These are phyloP conservation scores for Danaus melanippus DNA, from an alignment of 1,140 invertebrate genomes.

Conservation along the genomic window DNA sequence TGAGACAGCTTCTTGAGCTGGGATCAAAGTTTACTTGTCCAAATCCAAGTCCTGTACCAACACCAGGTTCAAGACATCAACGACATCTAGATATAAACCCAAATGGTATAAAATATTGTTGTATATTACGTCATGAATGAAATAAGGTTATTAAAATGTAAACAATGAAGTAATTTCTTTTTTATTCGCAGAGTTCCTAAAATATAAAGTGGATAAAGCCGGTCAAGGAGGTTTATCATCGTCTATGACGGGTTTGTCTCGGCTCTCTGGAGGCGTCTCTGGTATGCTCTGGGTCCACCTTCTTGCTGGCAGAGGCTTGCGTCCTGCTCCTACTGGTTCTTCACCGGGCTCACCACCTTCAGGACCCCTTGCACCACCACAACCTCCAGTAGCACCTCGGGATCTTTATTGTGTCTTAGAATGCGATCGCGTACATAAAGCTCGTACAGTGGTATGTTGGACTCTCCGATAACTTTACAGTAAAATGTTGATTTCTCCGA, in stretches of 20 bases:
- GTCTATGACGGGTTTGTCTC: conserved; percentile 63
- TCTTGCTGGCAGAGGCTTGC: conserved; percentile 88
- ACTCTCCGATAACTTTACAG: too few relatives aligned
- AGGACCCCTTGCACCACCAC: conserved; percentile 47
- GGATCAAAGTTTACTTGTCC: conserved; percentile 74
- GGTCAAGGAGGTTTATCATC: conserved; percentile 67
- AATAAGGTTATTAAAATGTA: neutral
- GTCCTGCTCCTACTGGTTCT: conserved; percentile 81
- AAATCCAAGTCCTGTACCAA: conserved; percentile 78
- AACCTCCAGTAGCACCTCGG: conserved; percentile 76
- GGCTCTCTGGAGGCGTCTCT: conserved; percentile 78
- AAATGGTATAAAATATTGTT: conserved; percentile 72
- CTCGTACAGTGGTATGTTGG: conserved; percentile 91
- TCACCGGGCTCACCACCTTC: conserved; percentile 76
- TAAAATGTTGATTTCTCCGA: too few relatives aligned
- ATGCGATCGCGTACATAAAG: conserved; percentile 97
- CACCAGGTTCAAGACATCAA: conserved; percentile 82
- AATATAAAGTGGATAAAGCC: conserved; percentile 92
- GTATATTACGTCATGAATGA: neutral
- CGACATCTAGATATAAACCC: conserved; percentile 90
- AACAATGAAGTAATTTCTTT: conserved; percentile 1
- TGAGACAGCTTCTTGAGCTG: conserved; percentile 85
- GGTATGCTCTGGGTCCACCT: conserved; percentile 94
- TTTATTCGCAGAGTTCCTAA: conserved; percentile 83
- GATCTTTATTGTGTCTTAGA: conserved; percentile 98